phyloP scores from a whole-genome alignment of 2,888 invertebrate genomes.

The Acrocera orbiculus region DNA sequence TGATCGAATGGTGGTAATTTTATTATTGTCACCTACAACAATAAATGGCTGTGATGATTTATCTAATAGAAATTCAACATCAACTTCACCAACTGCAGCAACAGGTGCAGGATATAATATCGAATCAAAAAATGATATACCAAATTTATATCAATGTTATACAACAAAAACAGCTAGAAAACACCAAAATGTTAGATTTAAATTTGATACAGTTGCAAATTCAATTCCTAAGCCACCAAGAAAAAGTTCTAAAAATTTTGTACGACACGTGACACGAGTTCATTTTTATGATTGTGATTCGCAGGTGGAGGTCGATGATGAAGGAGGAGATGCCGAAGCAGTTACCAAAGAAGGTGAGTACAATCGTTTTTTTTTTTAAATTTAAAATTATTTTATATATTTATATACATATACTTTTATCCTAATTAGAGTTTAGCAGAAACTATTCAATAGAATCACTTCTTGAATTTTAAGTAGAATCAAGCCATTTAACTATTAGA shows the following conservation, averaged over 20 bases:
- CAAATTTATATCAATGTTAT: no score
- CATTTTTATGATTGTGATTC: constrained; percentile 33
- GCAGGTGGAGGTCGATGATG: constrained; percentile 47
- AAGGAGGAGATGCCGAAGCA: constrained; percentile 62
- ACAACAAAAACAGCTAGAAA: not conserved
- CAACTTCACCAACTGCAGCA: constrained; percentile 26
- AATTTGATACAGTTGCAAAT: constrained; percentile 15
- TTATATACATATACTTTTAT: no score
- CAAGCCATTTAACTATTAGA: no score
- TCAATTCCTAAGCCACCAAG: constrained; percentile 27
- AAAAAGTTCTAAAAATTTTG: constrained; percentile 19
- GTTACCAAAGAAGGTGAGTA: constrained; percentile 73
- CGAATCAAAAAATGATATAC: no score
- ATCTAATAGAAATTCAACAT: constrained; percentile 19
- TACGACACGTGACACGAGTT: constrained; percentile 33
- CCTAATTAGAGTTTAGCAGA: no score
- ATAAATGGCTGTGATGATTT: constrained; percentile 25
- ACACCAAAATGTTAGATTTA: constrained; percentile 8
- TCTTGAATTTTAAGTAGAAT: no score
- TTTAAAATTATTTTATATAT: no score
- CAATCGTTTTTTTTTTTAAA: not conserved
- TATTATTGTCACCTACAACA: constrained; percentile 30
- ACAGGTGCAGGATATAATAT: no score
- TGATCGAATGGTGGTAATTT: constrained; percentile 35
- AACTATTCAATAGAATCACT: no score